Percentiles rank a stretch among this genome's conserved stretches.
Evolutionary conservation across 2,888 invertebrate genomes (phyloP).

Genomic region (Chironomus tentans): DNA sequence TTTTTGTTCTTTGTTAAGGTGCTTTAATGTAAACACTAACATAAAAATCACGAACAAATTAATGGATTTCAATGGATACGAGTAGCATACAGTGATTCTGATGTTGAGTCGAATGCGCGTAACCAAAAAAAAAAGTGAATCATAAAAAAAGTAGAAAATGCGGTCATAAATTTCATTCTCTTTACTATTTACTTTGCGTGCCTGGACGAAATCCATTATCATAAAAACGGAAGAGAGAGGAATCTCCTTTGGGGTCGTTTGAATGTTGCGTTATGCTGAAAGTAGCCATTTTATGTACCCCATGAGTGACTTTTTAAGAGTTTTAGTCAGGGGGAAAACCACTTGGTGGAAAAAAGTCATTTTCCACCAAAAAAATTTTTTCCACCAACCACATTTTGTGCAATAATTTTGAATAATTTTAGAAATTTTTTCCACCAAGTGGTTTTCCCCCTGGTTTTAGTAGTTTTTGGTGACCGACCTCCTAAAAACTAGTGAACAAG

Average conservation of each 20-base stretch:
- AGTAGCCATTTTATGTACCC: no score
- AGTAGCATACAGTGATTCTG: not conserved
- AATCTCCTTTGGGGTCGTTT: not conserved
- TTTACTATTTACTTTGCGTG: slow-evolving; percentile 18
- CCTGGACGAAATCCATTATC: slow-evolving; percentile 22
- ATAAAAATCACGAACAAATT: slow-evolving; percentile 2
- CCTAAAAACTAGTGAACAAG: no score
- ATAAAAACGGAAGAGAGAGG: not conserved
- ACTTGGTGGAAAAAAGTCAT: no score
- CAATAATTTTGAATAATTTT: no score
- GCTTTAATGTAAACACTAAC: not conserved
- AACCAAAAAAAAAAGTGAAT: slow-evolving; percentile 5
- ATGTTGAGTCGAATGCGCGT: not conserved
- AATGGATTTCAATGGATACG: slow-evolving; percentile 12
- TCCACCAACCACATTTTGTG: no score
- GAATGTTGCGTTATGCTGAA: no score
- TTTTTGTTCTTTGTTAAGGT: not conserved
- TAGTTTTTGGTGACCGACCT: no score
- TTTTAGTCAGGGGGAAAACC: no score
- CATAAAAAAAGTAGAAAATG: slow-evolving; percentile 7
- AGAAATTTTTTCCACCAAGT: no score
- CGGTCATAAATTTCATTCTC: slow-evolving; percentile 20
- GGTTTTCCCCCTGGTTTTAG: no score
- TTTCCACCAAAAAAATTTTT: no score
- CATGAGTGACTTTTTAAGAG: no score